These are phyloP conservation scores for Batillaria attramentaria DNA, from an alignment of 1,140 invertebrate genomes.

Conservation along the genomic window DNA sequence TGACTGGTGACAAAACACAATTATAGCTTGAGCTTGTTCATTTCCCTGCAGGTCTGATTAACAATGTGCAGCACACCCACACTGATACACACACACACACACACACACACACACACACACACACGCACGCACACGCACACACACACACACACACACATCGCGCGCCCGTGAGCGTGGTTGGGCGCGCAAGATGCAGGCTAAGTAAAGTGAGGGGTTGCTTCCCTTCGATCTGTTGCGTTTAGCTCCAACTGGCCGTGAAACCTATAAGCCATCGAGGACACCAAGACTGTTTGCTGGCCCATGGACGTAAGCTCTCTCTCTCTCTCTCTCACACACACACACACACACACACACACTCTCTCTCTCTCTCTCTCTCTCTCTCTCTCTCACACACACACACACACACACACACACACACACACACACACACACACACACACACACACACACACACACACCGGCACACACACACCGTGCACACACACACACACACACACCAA, in stretches of 20 bases:
- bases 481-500: not conserved
- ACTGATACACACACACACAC: slow-evolving; percentile 4
- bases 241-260: too few species aligned
- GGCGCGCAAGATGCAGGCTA: not conserved
- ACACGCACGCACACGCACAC: slow-evolving; percentile 12
- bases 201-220: too few species aligned
- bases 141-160: slow-evolving; percentile 19
- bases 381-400: not conserved
- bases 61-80: not conserved
- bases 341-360: slow-evolving; percentile 5
- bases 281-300: too few species aligned
- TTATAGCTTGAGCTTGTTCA: not conserved
- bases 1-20: not conserved
- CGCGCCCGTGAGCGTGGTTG: not conserved
- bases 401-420: slow-evolving; percentile 5
- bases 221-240: too few species aligned
- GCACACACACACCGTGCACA: not conserved
- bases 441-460: not conserved
- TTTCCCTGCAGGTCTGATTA: not conserved
- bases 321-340: not conserved
- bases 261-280: too few species aligned
- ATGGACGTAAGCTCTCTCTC: not conserved
- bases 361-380: too few species aligned
- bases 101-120: not conserved
- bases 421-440: not conserved